A percentile compares a stretch with the other conserved stretches of the same genome.
These are phyloP conservation scores for Kuschelorhynchus macadamiae DNA, from an alignment of 2,888 invertebrate genomes.

Conservation along the genomic window DNA sequence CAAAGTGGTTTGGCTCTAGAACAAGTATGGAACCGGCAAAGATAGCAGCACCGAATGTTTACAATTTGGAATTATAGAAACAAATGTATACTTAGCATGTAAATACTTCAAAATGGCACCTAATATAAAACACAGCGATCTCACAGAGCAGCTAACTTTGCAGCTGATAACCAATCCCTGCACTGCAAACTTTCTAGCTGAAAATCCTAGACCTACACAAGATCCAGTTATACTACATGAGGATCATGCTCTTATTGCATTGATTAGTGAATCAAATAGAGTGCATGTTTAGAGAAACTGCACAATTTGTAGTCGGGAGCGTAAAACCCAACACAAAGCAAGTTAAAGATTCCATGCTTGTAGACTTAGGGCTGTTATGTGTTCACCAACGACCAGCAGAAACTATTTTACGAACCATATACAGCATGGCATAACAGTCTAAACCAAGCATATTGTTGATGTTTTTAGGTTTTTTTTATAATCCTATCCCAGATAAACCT, in stretches of 20 bases:
- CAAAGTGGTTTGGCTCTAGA: slow-evolving; percentile 45
- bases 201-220: slow-evolving; percentile 11
- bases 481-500: no score
- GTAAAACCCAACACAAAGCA: slow-evolving; percentile 13
- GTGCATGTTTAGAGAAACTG: slow-evolving; percentile 5
- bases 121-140: no score
- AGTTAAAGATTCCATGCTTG: slow-evolving; percentile 14
- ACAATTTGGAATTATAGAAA: slow-evolving; percentile 47
- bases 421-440: slow-evolving; percentile 12
- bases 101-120: no score
- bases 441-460: not conserved
- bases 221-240: slow-evolving; percentile 1
- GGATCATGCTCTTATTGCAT: slow-evolving; percentile 42
- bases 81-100: no score
- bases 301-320: slow-evolving; percentile 11
- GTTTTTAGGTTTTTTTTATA: no score
- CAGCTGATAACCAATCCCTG: slow-evolving; percentile 40
- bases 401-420: slow-evolving; percentile 19
- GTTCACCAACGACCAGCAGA: slow-evolving; percentile 18
- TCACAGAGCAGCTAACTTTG: no score
- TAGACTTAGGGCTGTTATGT: slow-evolving; percentile 22
- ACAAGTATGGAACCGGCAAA: slow-evolving; percentile 45
- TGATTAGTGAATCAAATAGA: slow-evolving; percentile 7
- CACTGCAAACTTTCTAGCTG: slow-evolving; percentile 8
- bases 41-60: slow-evolving; percentile 45